Evolutionary conservation across 37 sponge, comb jelly and placozoan genomes (phyloP), one percentile per base, ranked within the genome.

Genomic region (Spongilla lacustris): DNA sequence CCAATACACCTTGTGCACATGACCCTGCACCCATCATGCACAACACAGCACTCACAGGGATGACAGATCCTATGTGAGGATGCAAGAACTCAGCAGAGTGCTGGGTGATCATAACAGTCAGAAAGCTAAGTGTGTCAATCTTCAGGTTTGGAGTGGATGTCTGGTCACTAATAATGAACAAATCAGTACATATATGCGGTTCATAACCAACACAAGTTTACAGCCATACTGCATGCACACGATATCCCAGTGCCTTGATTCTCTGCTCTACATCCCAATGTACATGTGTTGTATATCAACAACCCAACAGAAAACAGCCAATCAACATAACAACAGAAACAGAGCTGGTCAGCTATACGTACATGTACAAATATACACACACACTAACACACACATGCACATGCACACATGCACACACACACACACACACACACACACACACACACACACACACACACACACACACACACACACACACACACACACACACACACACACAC

Each of bases 121-220:
- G 90, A 79, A 98, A 98, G 49, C 77, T 79, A 19, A 98, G 94
- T n/a, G 95, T 85, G 73, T 96, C 97, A 46, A 98, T 98, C 92
- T 93, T 98, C 89, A 98, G 87, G 68, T 98, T 96, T n/a, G 95
- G 95, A 69, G 93, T 86, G 11, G 97, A 91, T 9, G 89, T 87
- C 71, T 91, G 93, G 46, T 96, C 95, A 82, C 89, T 95, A 66
- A 5, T 67, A 36, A 80, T 6, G 8, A 30, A 68, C 68, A n/a
- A 75, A 78, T 50, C 25, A n/a, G n/a, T n/a, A n/a, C n/a, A n/a
- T n/a, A n/a, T n/a, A n/a, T n/a, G n/a, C n/a, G n/a, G n/a, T n/a
- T n/a, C n/a, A n/a, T n/a, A n/a, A n/a, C n/a, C n/a, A n/a, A 50
- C n/a, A 50, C 66, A 6, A 46, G 32, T 46, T 46, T 8, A 4